Evolutionary conservation across 2,797 vertebrate genomes (phyloP).

Genomic region (Pipistrellus kuhlii): DNA sequence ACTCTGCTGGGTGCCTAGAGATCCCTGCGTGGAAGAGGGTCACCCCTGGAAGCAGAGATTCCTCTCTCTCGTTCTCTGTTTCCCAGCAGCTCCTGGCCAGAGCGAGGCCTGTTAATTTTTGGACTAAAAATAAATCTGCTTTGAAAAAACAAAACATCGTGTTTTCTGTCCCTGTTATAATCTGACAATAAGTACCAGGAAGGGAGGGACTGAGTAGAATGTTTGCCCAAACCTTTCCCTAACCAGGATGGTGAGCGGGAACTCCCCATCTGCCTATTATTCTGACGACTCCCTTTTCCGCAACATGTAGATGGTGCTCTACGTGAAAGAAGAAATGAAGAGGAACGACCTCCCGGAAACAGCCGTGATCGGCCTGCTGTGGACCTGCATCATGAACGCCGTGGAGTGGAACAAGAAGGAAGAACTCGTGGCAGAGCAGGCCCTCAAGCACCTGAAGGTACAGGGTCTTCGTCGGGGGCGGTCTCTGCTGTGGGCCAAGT

Average conservation of each 20-base stretch:
- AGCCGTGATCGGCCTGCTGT: constrained; percentile 94
- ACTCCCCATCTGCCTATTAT: neutral
- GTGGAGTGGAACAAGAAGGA: constrained; percentile 98
- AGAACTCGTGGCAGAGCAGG: constrained; percentile 95
- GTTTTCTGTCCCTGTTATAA: neutral
- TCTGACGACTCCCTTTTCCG: neutral
- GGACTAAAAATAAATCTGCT: constrained; percentile 44
- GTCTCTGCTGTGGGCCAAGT: neutral
- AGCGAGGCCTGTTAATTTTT: constrained; percentile 10
- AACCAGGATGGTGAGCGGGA: neutral
- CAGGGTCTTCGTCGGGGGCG: fast-evolving
- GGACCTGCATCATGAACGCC: constrained; percentile 95
- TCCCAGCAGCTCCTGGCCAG: neutral
- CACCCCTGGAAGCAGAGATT: neutral
- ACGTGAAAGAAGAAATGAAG: constrained; percentile 96
- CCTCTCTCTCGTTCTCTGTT: neutral
- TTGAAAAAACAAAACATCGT: neutral
- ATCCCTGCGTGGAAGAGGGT: neutral
- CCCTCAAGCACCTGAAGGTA: constrained; percentile 96
- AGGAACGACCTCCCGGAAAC: constrained; percentile 93
- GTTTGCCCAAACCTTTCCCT: neutral
- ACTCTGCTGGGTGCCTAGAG: neutral
- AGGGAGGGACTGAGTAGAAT: neutral
- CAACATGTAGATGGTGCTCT: constrained; percentile 90
- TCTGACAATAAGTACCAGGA: neutral